These are phyloP conservation scores for Periophthalmus modestus DNA, from an alignment of 2,113 vertebrate genomes.

Conservation along the genomic window DNA sequence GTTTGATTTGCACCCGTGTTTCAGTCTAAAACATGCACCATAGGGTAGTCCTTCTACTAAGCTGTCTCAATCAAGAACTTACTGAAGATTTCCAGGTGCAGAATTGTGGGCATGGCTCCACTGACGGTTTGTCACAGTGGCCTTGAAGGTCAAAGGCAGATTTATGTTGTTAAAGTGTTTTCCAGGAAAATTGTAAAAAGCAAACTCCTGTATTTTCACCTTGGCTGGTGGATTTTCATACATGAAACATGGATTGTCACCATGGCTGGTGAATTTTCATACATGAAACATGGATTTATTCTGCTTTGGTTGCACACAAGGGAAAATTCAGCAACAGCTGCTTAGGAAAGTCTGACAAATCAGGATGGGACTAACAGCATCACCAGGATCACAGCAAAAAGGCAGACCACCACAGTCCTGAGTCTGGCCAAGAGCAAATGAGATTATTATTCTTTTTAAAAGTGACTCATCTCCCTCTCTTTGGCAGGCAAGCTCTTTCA, in stretches of 20 bases:
- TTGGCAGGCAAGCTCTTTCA: conserved; percentile 21
- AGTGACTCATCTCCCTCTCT: conserved; percentile 61
- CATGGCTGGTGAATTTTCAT: not conserved
- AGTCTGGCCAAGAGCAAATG: conserved; percentile 71
- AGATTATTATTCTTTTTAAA: conserved; percentile 67
- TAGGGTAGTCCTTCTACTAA: not conserved
- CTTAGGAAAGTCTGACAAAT: conserved; percentile 76
- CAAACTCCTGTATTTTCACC: not conserved
- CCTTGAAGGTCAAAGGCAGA: not conserved
- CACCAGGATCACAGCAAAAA: conserved; percentile 53
- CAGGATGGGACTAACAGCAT: conserved; percentile 49
- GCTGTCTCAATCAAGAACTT: not conserved
- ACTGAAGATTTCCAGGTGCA: not conserved
- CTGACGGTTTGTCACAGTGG: not conserved
- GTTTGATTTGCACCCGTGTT: not conserved
- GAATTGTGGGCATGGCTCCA: not conserved
- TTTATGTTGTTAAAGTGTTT: not conserved
- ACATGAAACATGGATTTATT: conserved; percentile 50
- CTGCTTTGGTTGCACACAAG: conserved; percentile 44
- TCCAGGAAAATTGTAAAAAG: not conserved
- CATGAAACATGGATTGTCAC: conserved; percentile 27
- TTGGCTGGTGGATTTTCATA: not conserved
- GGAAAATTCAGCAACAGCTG: conserved; percentile 65
- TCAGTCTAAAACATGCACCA: not conserved
- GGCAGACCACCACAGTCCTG: conserved; percentile 56